Evolutionary conservation across 2,888 invertebrate species (phyloP).

Genomic region (Oscheius sp.): DNA sequence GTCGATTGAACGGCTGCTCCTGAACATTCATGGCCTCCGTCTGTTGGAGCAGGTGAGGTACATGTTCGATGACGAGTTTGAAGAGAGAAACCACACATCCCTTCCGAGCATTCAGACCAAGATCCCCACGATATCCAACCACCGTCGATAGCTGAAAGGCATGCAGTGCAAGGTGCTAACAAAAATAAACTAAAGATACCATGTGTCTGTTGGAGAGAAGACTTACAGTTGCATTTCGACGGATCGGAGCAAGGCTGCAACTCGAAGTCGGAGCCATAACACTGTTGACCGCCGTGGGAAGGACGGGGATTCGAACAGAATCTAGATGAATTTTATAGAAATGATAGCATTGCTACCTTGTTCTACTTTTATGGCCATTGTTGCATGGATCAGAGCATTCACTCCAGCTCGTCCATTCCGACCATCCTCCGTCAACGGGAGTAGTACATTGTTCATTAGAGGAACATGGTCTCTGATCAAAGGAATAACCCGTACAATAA

Average conservation of each 20-base stretch:
- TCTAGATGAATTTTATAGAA: slow-evolving; percentile 35
- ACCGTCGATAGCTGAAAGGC: slow-evolving; percentile 56
- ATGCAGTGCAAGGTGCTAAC: slow-evolving; percentile 16
- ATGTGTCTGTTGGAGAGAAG: not conserved
- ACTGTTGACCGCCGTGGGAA: slow-evolving; percentile 63
- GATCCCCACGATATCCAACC: slow-evolving; percentile 63
- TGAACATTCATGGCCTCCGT: slow-evolving; percentile 53
- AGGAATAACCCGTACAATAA: slow-evolving; percentile 69
- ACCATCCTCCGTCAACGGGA: slow-evolving; percentile 65
- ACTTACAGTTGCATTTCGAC: slow-evolving; percentile 44
- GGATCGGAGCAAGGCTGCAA: slow-evolving; percentile 61
- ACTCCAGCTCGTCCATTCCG: slow-evolving; percentile 64
- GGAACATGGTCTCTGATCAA: slow-evolving; percentile 66
- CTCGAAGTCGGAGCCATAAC: slow-evolving; percentile 69
- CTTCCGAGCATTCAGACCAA: slow-evolving; percentile 65
- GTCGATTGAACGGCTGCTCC: slow-evolving; percentile 64
- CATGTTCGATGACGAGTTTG: slow-evolving; percentile 60
- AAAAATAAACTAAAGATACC: not conserved
- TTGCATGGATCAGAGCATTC: slow-evolving; percentile 65
- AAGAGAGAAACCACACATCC: slow-evolving; percentile 61
- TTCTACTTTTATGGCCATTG: slow-evolving; percentile 65
- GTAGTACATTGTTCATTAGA: slow-evolving; percentile 38
- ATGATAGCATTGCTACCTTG: slow-evolving; percentile 45
- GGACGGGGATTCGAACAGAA: slow-evolving; percentile 67
- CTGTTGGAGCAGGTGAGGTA: slow-evolving; percentile 44